Evolutionary conservation across 2,888 invertebrate species (phyloP).

Genomic region (Unio delphinus): DNA sequence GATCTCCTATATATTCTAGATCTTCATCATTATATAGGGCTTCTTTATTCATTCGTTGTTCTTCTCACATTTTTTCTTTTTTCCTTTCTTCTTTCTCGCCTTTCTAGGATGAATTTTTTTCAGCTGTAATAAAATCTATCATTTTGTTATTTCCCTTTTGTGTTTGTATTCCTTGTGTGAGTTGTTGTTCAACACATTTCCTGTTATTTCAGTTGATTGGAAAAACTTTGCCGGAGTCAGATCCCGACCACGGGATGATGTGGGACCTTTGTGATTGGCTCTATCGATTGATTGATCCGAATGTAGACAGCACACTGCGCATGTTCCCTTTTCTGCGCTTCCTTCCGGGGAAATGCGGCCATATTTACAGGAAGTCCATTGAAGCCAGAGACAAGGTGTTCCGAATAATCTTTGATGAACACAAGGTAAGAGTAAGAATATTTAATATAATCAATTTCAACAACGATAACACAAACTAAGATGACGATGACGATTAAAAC

Average conservation of each 20-base stretch:
- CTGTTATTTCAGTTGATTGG: conserved; percentile 30
- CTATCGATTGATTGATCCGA: conserved; percentile 26
- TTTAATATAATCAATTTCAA: too few relatives aligned
- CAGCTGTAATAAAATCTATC: too few relatives aligned
- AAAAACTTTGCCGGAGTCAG: conserved; percentile 13
- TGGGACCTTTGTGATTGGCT: conserved; percentile 34
- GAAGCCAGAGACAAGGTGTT: conserved; percentile 26
- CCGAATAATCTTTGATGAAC: conserved; percentile 27
- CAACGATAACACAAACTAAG: too few relatives aligned
- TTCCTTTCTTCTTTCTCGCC: too few relatives aligned
- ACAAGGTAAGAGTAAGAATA: conserved; percentile 18
- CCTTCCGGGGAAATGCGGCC: conserved; percentile 31
- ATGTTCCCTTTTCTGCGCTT: conserved; percentile 30
- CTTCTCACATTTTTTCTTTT: too few relatives aligned
- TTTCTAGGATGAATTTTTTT: too few relatives aligned
- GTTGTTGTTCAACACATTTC: neutral
- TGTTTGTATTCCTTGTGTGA: too few relatives aligned
- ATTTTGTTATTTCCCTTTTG: too few relatives aligned
- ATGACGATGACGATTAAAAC: too few relatives aligned
- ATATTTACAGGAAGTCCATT: conserved; percentile 28
- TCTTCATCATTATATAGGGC: too few relatives aligned
- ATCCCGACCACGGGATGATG: conserved; percentile 23
- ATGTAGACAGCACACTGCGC: conserved; percentile 25
- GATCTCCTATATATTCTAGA: too few relatives aligned
- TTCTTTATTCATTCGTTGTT: too few relatives aligned